A percentile compares a stretch with the other conserved stretches of the same genome.
Evolutionary conservation across 53 echinoderm and acorn worm species (phyloP).

Genomic region (Paracentrotus lividus): DNA sequence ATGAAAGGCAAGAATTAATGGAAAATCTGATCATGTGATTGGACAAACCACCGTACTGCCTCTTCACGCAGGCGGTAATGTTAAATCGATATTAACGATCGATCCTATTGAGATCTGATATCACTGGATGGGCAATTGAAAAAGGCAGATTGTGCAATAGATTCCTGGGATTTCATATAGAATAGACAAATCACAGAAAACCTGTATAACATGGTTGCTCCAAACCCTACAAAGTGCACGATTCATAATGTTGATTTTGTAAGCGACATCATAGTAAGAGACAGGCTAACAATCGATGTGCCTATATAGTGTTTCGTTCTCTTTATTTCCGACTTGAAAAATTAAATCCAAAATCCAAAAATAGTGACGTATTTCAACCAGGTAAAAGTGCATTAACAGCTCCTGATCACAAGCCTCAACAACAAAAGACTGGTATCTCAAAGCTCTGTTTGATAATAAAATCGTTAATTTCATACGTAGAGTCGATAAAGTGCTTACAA

Average conservation of each 20-base stretch:
- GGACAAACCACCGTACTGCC: neutral
- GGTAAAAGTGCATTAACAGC: conserved; percentile 15
- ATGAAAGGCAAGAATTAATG: neutral
- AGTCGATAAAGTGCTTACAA: no score
- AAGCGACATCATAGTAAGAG: neutral
- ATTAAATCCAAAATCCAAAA: neutral
- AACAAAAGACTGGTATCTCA: neutral
- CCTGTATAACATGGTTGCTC: neutral
- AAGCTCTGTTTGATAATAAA: no score
- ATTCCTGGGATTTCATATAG: conserved; percentile 15
- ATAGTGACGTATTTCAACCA: neutral
- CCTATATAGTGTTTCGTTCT: neutral
- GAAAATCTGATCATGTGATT: neutral
- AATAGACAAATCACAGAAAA: neutral
- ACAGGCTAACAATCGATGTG: neutral
- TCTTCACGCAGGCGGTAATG: conserved; percentile 23
- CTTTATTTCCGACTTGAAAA: neutral
- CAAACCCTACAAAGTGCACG: neutral
- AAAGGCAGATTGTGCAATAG: neutral
- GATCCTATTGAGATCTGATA: neutral
- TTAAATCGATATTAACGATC: conserved; percentile 23
- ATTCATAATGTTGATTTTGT: conserved; percentile 31
- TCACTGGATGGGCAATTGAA: conserved; percentile 7
- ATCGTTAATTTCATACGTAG: no score
- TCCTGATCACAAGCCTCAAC: neutral